Conservation (phyloP, 2,888 invertebrate genomes). For the Anorthoa munda region DNA sequence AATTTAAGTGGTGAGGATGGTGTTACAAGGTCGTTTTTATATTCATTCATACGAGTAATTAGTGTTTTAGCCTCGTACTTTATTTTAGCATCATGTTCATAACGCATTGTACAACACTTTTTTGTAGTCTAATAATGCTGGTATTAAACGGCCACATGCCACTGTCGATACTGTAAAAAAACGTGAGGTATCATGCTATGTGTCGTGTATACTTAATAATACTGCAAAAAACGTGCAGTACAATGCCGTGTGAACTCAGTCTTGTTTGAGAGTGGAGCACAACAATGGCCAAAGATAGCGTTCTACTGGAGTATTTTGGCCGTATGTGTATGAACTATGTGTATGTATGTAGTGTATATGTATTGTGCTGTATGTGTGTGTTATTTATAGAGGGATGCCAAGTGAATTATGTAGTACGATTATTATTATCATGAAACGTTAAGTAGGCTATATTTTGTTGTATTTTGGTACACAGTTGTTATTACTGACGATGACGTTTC, state of each 20-base stretch:
- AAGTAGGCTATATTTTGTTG: constrained; percentile 3
- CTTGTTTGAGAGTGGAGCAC: not conserved
- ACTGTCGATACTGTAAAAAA: no score
- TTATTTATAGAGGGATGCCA: constrained; percentile 16
- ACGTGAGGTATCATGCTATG: no score
- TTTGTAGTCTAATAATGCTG: no score
- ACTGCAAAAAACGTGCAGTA: no score
- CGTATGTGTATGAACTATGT: not conserved
- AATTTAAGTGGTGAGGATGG: constrained; percentile 14
- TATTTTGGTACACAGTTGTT: not conserved
- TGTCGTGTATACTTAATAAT: no score
- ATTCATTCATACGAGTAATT: constrained; percentile 32
- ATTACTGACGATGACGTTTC: not conserved
- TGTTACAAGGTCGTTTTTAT: constrained; percentile 36
- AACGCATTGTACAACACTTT: no score
- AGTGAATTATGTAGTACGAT: constrained; percentile 9
- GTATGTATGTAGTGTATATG: not conserved
- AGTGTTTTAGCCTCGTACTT: constrained; percentile 18
- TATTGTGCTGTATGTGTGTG: not conserved
- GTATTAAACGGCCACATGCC: no score
- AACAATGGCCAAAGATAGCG: constrained; percentile 7
- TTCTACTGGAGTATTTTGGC: constrained; percentile 6
- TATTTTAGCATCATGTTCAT: not conserved
- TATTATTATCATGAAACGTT: constrained; percentile 15
- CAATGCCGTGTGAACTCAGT: no score